A percentile compares a stretch with the other conserved stretches of the same genome.
Conservation (phyloP, 2,113 vertebrate species). For the Spea multiplicata region DNA sequence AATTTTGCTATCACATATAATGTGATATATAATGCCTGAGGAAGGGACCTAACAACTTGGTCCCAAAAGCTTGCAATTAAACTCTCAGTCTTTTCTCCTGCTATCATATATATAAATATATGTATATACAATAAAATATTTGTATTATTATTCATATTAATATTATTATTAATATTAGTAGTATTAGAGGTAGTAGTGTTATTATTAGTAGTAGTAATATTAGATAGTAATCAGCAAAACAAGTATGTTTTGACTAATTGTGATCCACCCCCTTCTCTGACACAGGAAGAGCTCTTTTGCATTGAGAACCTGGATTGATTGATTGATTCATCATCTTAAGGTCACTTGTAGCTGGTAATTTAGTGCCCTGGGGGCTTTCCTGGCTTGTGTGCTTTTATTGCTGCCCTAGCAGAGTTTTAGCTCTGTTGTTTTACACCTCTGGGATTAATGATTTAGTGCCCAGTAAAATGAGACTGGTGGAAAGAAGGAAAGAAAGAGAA, state of each 20-base stretch:
- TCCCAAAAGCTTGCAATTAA: too few relatives aligned
- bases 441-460: conserved; percentile 47
- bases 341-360: conserved; percentile 69
- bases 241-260: too few relatives aligned
- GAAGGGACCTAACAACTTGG: too few relatives aligned
- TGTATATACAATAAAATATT: too few relatives aligned
- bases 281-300: conserved; percentile 71
- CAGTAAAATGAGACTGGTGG: conserved; percentile 27
- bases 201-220: too few relatives aligned
- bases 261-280: conserved; percentile 46
- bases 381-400: conserved; percentile 67
- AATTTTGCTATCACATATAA: too few relatives aligned
- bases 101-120: too few relatives aligned
- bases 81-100: too few relatives aligned
- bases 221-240: too few relatives aligned
- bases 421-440: conserved; percentile 61
- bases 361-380: conserved; percentile 62
- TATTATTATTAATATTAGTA: background rate
- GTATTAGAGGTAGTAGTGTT: too few relatives aligned
- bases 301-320: conserved; percentile 68
- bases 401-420: conserved; percentile 50
- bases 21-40: too few relatives aligned
- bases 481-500: background rate
- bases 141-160: background rate
- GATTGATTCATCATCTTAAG: conserved; percentile 68